Percentiles rank a stretch among this genome's conserved stretches.
Evolutionary conservation across 1,140 invertebrate species (phyloP).

Genomic region (Zaprionus inermis): DNA sequence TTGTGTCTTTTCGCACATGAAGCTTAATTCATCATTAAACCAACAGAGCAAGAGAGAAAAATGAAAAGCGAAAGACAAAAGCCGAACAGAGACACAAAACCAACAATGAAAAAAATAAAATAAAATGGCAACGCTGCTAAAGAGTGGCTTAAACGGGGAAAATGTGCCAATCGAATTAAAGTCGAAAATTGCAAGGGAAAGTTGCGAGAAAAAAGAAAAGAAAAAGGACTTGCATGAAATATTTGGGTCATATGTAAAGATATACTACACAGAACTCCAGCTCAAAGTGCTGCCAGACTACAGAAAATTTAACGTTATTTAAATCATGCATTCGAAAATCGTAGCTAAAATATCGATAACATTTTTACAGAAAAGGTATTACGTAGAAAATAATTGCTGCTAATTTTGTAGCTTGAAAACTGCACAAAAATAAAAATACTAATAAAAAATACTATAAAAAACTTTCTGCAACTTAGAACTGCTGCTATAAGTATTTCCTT

Average conservation of each 20-base stretch:
- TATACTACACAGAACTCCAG: too few species aligned
- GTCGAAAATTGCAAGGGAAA: not conserved
- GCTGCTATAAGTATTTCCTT: not conserved
- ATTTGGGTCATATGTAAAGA: too few species aligned
- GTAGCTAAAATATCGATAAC: not conserved
- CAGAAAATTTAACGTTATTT: too few species aligned
- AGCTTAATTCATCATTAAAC: slow-evolving; percentile 78
- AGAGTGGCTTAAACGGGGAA: not conserved
- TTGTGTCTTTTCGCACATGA: slow-evolving; percentile 71
- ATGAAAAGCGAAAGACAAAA: slow-evolving; percentile 12
- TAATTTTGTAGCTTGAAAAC: not conserved
- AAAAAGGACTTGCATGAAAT: not conserved
- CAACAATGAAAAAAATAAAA: not conserved
- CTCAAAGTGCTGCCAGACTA: too few species aligned
- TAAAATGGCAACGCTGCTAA: too few species aligned
- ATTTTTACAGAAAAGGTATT: not conserved
- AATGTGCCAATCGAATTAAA: not conserved
- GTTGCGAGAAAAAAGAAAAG: not conserved
- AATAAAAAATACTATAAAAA: not conserved
- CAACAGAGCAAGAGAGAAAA: slow-evolving; percentile 24
- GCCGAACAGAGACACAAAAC: not conserved
- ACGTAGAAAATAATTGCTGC: not conserved
- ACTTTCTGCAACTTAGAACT: not conserved
- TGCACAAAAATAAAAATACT: not conserved
- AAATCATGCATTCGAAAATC: too few species aligned